Evolutionary conservation across 2,888 invertebrate species (phyloP).

Genomic region (Arge pagana): DNA sequence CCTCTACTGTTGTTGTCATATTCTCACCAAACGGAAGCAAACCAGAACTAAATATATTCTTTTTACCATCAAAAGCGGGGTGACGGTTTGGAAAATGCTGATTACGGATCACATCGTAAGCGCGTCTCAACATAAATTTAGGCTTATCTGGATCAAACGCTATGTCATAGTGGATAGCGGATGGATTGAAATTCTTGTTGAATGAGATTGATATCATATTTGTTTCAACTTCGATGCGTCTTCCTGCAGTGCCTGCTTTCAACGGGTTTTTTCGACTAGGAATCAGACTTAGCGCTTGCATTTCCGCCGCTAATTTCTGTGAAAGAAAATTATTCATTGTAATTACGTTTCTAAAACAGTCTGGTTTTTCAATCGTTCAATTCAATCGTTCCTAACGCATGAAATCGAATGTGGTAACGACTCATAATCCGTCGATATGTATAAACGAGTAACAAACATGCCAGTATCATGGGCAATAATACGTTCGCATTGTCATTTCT

Average conservation of each 20-base stretch:
- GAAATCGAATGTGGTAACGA: too few relatives aligned
- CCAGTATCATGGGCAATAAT: too few relatives aligned
- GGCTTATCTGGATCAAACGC: conserved; percentile 71
- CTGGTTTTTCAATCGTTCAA: too few relatives aligned
- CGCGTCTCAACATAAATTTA: conserved; percentile 64
- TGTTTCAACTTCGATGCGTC: conserved; percentile 60
- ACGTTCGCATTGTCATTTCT: too few relatives aligned
- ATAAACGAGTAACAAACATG: too few relatives aligned
- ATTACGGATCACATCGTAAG: conserved; percentile 54
- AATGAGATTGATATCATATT: conserved; percentile 70
- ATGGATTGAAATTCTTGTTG: conserved; percentile 52
- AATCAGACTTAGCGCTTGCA: conserved; percentile 31
- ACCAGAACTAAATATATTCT: conserved; percentile 66
- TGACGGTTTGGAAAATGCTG: conserved; percentile 56
- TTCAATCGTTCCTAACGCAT: too few relatives aligned
- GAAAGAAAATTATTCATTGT: background rate
- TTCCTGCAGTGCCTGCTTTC: conserved; percentile 55
- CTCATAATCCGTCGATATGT: too few relatives aligned
- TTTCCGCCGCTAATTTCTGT: conserved; percentile 4
- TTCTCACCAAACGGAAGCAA: conserved; percentile 57
- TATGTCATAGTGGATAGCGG: conserved; percentile 82
- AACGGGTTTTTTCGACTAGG: conserved; percentile 35
- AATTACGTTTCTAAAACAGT: background rate
- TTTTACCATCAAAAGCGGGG: conserved; percentile 76
- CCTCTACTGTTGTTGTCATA: conserved; percentile 40